Conservation (phyloP, 1,140 invertebrate genomes). For the Drosophila carrolli region DNA sequence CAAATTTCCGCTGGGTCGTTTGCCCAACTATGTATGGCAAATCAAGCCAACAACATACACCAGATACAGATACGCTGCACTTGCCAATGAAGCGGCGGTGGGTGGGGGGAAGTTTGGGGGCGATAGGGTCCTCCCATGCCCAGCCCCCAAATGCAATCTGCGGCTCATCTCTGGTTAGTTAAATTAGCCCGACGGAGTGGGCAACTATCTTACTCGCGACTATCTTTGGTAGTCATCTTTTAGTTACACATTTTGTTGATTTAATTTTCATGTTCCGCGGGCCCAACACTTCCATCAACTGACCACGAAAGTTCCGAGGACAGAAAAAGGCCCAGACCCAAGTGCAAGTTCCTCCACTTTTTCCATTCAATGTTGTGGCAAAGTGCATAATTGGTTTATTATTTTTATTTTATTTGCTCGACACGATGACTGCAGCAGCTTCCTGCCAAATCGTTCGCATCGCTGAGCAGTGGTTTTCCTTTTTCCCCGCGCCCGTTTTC, state of each 20-base stretch:
- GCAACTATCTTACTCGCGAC: conserved; percentile 63
- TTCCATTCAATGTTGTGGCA: conserved; percentile 78
- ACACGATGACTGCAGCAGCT: conserved; percentile 56
- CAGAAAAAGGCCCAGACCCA: not conserved
- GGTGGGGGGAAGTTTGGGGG: not conserved
- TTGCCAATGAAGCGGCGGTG: conserved; percentile 18
- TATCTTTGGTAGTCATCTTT: conserved; percentile 71
- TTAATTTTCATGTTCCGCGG: conserved; percentile 74
- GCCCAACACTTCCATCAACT: conserved; percentile 61
- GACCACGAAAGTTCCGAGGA: conserved; percentile 48
- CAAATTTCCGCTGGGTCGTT: conserved; percentile 37
- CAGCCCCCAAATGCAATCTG: conserved; percentile 45
- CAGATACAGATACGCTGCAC: conserved; percentile 51
- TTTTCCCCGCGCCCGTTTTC: not conserved
- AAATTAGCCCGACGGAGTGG: conserved; percentile 65
- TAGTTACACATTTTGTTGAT: conserved; percentile 79
- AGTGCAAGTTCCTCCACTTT: conserved; percentile 18
- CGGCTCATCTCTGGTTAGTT: conserved; percentile 59
- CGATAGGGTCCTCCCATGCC: conserved; percentile 1
- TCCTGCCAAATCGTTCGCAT: conserved; percentile 80
- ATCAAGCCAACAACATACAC: conserved; percentile 58
- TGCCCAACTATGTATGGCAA: conserved; percentile 70
- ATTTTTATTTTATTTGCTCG: conserved; percentile 75
- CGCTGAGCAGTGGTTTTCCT: conserved; percentile 56
- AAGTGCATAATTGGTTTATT: conserved; percentile 84